Evolutionary conservation across 2,113 vertebrate species (phyloP).

Genomic region (Albula goreensis): DNA sequence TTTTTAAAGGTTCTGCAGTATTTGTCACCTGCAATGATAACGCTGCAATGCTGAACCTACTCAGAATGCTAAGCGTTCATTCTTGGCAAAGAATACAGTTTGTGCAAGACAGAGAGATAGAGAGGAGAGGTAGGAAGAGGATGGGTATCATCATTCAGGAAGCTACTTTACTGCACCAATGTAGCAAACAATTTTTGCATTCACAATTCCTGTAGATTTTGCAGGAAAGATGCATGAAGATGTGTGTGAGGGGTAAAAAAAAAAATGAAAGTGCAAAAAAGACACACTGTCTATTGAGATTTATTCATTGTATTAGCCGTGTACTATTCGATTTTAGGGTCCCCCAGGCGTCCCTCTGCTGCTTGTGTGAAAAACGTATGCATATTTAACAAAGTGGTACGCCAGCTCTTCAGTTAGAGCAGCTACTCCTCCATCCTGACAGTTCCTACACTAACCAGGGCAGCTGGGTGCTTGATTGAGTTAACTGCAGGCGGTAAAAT

Average conservation of each 20-base stretch:
- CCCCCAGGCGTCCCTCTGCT: conserved; percentile 49
- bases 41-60: not conserved
- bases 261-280: conserved; percentile 34
- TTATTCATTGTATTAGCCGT: conserved; percentile 64
- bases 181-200: not conserved
- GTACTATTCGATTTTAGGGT: conserved; percentile 58
- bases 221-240: conserved; percentile 24
- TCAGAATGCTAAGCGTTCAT: not conserved
- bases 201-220: conserved; percentile 5
- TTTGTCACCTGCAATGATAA: not conserved
- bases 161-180: not conserved
- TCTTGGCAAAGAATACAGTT: not conserved
- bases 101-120: not conserved
- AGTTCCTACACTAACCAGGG: conserved; percentile 52
- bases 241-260: not conserved
- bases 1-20: not conserved
- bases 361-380: conserved; percentile 58
- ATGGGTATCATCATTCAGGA: not conserved
- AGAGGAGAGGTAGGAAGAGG: no score
- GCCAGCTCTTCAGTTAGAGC: conserved; percentile 45
- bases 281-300: conserved; percentile 57
- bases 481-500: conserved; percentile 40
- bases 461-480: conserved; percentile 59
- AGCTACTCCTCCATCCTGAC: conserved; percentile 52
- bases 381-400: conserved; percentile 44